A percentile compares a stretch with the other conserved stretches of the same genome.
These are phyloP conservation scores for Paguma larvata DNA, from an alignment of 2,797 vertebrate genomes.

Conservation along the genomic window DNA sequence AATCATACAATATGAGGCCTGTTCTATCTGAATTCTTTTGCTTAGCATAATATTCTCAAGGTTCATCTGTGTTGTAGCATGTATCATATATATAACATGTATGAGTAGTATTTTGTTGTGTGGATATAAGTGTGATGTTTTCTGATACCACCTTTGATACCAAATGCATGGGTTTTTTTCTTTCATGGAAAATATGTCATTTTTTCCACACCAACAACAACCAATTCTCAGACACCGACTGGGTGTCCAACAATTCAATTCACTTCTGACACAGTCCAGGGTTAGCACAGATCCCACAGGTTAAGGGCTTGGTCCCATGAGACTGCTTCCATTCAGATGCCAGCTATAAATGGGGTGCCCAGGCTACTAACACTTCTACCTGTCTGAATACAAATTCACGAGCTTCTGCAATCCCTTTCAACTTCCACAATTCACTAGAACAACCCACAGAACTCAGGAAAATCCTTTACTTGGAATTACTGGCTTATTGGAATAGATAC, in stretches of 20 bases:
- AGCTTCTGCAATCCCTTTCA: neutral
- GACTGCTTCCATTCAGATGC: neutral
- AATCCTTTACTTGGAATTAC: neutral
- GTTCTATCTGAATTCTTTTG: neutral
- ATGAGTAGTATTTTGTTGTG: neutral
- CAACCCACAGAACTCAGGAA: neutral
- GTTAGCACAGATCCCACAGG: neutral
- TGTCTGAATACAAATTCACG: neutral
- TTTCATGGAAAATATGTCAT: neutral
- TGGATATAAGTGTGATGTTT: neutral
- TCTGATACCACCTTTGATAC: neutral
- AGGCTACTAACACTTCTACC: neutral
- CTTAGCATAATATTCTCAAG: slow-evolving; percentile 19
- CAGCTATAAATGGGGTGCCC: neutral
- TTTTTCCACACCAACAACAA: neutral
- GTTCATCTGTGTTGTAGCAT: neutral
- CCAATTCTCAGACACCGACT: neutral
- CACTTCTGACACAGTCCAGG: neutral
- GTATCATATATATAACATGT: neutral
- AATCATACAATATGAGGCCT: neutral
- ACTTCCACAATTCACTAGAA: neutral
- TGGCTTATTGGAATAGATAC: neutral
- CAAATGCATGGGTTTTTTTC: neutral
- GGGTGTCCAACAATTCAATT: neutral
- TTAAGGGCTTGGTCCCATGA: neutral